Percentiles rank a stretch among this genome's conserved stretches.
Conservation (phyloP, 2,797 vertebrate species). For the Coracias cyanogaster region DNA sequence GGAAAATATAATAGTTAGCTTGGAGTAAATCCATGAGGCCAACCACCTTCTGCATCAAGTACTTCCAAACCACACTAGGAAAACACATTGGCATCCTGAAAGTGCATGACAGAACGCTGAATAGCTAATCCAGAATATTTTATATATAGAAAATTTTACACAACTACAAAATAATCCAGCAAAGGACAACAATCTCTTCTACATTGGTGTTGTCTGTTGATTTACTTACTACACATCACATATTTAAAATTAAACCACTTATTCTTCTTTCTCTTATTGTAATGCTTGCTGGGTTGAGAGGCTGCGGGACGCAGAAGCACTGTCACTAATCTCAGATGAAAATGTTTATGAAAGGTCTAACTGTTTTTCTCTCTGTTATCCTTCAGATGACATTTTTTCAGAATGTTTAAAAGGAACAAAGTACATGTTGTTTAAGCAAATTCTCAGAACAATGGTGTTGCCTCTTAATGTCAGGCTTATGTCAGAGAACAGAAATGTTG, state of each 20-base stretch:
- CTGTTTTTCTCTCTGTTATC: background rate
- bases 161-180: background rate
- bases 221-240: background rate
- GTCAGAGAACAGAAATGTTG: constrained; percentile 18
- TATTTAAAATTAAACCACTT: background rate
- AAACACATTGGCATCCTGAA: background rate
- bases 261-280: background rate
- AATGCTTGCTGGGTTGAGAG: background rate
- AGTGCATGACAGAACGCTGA: background rate
- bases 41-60: background rate
- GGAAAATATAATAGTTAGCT: background rate
- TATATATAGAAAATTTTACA: background rate
- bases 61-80: background rate
- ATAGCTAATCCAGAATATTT: background rate
- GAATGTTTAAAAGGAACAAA: constrained; percentile 12
- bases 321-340: background rate
- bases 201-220: background rate
- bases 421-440: background rate
- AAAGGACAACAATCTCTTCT: background rate
- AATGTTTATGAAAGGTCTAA: constrained; percentile 18
- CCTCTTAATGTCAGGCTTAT: background rate
- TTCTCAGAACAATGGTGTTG: background rate
- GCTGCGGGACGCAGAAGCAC: background rate
- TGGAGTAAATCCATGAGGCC: background rate
- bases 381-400: background rate